These are phyloP conservation scores for Coelopa pilipes DNA, from an alignment of 2,888 invertebrate genomes.

Conservation along the genomic window DNA sequence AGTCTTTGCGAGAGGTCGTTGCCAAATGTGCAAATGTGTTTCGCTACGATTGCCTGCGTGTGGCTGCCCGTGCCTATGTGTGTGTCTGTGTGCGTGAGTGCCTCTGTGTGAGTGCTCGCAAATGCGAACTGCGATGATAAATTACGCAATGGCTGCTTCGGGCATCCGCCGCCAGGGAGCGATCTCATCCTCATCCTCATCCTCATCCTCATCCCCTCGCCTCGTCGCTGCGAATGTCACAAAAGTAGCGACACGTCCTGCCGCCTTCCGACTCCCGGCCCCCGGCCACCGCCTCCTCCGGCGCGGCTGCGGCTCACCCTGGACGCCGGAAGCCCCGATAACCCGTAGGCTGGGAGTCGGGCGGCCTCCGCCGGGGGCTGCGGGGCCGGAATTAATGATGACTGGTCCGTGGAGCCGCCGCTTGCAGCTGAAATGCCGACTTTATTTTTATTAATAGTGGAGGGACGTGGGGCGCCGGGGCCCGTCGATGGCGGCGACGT, in stretches of 20 bases:
- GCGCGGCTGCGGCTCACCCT: no score
- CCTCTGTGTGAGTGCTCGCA: no score
- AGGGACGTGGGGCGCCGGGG: slow-evolving; percentile 8
- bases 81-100: no score
- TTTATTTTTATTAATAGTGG: slow-evolving; percentile 28
- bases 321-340: no score
- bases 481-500: background rate
- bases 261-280: no score
- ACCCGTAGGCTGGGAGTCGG: background rate
- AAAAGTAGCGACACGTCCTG: background rate
- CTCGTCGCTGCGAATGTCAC: background rate
- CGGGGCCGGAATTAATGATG: slow-evolving; percentile 12
- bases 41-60: no score
- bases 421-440: slow-evolving; percentile 16
- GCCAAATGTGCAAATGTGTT: no score
- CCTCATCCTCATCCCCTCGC: background rate
- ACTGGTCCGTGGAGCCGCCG: slow-evolving; percentile 3
- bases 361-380: background rate
- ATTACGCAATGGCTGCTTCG: slow-evolving; percentile 17
- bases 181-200: no score
- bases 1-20: no score
- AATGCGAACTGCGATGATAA: no score
- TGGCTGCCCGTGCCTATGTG: no score
- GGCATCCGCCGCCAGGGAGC: slow-evolving; percentile 1
- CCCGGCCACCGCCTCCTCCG: no score